Conservation (phyloP, 1,140 invertebrate genomes). For the Drosophila malerkotliana region DNA sequence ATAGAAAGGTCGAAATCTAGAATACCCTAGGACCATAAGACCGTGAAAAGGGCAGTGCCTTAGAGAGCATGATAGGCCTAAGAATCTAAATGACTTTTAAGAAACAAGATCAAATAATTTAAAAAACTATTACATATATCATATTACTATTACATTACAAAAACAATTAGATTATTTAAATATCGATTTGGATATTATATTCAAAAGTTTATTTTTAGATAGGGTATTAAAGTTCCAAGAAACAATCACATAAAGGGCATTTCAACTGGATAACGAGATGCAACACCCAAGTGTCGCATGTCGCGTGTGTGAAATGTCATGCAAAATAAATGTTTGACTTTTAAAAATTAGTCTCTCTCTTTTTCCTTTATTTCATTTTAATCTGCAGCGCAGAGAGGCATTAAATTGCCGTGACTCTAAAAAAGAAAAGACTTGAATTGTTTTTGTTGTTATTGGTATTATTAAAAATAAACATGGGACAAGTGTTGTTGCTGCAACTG, state of each 20-base stretch:
- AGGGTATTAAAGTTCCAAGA: background rate
- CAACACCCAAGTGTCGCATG: conserved; percentile 55
- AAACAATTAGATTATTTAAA: too few species aligned
- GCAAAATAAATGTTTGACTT: conserved; percentile 71
- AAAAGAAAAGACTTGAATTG: conserved; percentile 39
- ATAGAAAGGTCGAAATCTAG: background rate
- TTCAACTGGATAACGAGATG: conserved; percentile 69
- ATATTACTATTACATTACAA: too few species aligned
- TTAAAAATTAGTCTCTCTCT: conserved; percentile 55
- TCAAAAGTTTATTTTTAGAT: background rate
- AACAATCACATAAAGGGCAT: background rate
- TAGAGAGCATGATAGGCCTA: too few species aligned
- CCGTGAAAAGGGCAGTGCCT: too few species aligned
- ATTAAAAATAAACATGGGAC: conserved; percentile 65
- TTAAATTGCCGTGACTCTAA: conserved; percentile 61
- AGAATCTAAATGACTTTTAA: too few species aligned
- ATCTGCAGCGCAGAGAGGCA: conserved; percentile 18
- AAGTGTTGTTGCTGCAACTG: conserved; percentile 22
- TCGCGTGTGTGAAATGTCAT: conserved; percentile 67
- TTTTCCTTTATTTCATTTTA: conserved; percentile 10
- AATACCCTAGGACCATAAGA: background rate
- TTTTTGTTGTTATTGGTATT: conserved; percentile 44
- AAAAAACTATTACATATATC: too few species aligned
- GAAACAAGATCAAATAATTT: too few species aligned
- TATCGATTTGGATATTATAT: too few species aligned